Conservation (phyloP, 2,888 invertebrate genomes). For the Ophion ellenae region DNA sequence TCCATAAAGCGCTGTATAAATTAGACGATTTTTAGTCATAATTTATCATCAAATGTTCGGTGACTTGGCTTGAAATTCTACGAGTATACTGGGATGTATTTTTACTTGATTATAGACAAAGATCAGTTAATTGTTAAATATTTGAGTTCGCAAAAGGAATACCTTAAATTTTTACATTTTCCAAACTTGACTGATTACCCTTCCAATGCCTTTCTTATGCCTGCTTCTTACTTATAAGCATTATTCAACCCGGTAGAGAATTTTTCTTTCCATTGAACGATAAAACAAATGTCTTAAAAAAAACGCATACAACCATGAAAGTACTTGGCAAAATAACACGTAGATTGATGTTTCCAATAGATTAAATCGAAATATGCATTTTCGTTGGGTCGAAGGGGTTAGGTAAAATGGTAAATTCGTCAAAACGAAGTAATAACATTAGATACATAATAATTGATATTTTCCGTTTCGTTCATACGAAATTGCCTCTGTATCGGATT, state of each 20-base stretch:
- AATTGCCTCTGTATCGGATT: background rate
- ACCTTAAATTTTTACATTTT: background rate
- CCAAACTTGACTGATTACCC: background rate
- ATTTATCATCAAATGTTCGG: too few relatives aligned
- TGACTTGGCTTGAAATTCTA: too few relatives aligned
- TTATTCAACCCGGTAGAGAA: background rate
- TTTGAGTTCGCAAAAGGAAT: too few relatives aligned
- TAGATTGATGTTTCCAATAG: background rate
- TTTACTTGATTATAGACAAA: too few relatives aligned
- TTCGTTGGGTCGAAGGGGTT: background rate
- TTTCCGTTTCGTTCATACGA: background rate
- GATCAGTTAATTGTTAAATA: too few relatives aligned
- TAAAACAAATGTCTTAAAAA: background rate
- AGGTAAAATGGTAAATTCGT: background rate
- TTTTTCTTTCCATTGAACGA: background rate
- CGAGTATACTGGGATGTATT: too few relatives aligned
- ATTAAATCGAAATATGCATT: background rate
- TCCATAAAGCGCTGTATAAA: too few relatives aligned
- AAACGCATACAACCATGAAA: background rate
- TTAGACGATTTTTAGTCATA: too few relatives aligned
- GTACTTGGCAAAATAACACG: background rate
- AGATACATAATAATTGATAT: background rate
- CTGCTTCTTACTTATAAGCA: background rate
- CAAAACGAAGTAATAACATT: background rate
- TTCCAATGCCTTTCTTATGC: background rate